Evolutionary conservation across 2,797 vertebrate species (phyloP).

Genomic region (Parauchenoglanis punctatus): DNA sequence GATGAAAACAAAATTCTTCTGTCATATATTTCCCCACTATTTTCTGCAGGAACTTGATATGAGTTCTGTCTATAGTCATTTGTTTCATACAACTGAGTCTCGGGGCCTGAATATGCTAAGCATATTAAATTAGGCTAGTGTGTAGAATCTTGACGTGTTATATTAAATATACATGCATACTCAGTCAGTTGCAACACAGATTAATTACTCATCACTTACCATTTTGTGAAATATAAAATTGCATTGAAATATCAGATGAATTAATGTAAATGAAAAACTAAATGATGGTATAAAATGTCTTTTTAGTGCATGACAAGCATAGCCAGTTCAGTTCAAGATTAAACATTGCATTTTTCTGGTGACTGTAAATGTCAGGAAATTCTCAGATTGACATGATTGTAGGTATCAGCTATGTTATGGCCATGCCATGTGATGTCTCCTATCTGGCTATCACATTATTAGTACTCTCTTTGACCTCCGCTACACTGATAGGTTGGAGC

Average conservation of each 20-base stretch:
- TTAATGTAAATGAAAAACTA: neutral
- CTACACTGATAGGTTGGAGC: constrained; percentile 18
- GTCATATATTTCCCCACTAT: neutral
- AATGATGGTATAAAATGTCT: neutral
- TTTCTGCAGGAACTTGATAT: constrained; percentile 8
- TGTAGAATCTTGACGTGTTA: neutral
- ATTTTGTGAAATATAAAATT: constrained; percentile 3
- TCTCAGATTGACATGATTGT: neutral
- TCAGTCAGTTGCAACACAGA: neutral
- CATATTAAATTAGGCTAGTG: neutral
- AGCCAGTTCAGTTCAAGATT: neutral
- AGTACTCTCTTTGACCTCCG: constrained; percentile 9
- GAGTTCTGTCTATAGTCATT: neutral
- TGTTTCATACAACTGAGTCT: neutral
- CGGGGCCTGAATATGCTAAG: neutral
- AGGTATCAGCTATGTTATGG: neutral
- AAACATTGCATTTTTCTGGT: neutral
- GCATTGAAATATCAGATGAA: neutral
- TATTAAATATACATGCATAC: constrained; percentile 10
- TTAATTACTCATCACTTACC: neutral
- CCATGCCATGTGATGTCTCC: neutral
- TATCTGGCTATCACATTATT: constrained; percentile 25
- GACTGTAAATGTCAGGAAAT: neutral
- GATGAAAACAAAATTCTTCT: neutral
- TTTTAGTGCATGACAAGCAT: neutral